Conservation (phyloP, 2,888 invertebrate genomes). For the Germaria angustata region DNA sequence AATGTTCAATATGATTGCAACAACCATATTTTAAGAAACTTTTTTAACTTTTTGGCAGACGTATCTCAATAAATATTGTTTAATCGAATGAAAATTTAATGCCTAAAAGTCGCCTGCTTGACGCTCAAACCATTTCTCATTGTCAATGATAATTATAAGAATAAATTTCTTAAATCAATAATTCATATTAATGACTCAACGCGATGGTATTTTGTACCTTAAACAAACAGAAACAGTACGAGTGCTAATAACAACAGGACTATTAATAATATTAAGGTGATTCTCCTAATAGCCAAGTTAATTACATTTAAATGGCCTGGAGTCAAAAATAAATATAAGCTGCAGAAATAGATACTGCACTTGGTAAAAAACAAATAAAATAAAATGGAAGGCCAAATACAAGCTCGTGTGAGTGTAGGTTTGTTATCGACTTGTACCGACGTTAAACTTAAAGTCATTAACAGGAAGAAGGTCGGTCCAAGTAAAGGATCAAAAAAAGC, state of each 20-base stretch:
- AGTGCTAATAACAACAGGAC: neutral
- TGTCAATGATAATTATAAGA: constrained; percentile 13
- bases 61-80: too few species aligned
- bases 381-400: too few species aligned
- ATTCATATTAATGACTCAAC: constrained; percentile 50
- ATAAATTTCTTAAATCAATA: constrained; percentile 54
- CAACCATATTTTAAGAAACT: too few species aligned
- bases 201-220: constrained; percentile 11
- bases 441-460: constrained; percentile 52
- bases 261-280: constrained; percentile 42
- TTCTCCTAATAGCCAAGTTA: constrained; percentile 54
- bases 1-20: too few species aligned
- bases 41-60: too few species aligned
- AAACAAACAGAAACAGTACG: constrained; percentile 11
- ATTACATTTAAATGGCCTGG: constrained; percentile 54
- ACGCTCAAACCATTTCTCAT: neutral
- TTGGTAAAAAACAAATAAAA: too few species aligned
- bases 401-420: neutral
- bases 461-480: constrained; percentile 25
- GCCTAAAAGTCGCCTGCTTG: too few species aligned
- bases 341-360: neutral
- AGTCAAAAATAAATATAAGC: constrained; percentile 9
- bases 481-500: constrained; percentile 13
- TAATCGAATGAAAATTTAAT: too few species aligned
- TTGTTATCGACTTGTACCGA: neutral